Conservation (phyloP, 2,797 vertebrate genomes). For the Graptemys geographica region DNA sequence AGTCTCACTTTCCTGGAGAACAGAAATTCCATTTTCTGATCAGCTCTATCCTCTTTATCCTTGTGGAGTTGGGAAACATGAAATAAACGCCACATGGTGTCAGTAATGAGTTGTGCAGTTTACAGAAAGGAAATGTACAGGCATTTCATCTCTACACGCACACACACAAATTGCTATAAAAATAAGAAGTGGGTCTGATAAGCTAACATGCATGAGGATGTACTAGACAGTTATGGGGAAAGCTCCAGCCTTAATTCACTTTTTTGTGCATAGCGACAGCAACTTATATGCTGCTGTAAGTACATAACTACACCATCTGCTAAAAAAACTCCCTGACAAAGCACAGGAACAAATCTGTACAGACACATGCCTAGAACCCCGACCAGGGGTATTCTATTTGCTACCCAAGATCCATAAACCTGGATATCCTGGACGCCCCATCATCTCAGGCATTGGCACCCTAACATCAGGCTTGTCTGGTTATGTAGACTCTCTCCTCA, state of each 20-base stretch:
- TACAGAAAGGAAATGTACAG: fast-evolving
- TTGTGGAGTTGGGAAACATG: not conserved
- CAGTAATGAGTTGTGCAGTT: constrained; percentile 69
- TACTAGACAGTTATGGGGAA: not conserved
- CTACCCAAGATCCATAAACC: no score
- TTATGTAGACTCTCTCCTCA: no score
- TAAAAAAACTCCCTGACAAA: no score
- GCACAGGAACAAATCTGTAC: no score
- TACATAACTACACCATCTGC: no score
- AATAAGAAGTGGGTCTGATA: not conserved
- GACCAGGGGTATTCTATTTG: no score
- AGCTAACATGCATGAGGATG: not conserved
- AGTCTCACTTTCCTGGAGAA: not conserved
- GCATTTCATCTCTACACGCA: not conserved
- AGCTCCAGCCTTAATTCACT: not conserved
- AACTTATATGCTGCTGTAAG: not conserved
- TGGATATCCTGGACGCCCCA: no score
- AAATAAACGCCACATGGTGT: constrained; percentile 71
- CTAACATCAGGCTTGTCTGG: no score
- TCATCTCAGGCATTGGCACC: no score
- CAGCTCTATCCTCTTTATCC: not conserved
- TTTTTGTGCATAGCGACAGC: not conserved
- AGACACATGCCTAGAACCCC: no score
- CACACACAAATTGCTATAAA: not conserved
- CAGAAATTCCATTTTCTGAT: not conserved